Evolutionary conservation across 2,888 invertebrate species (phyloP).

Genomic region (Allolobophora icterica): DNA sequence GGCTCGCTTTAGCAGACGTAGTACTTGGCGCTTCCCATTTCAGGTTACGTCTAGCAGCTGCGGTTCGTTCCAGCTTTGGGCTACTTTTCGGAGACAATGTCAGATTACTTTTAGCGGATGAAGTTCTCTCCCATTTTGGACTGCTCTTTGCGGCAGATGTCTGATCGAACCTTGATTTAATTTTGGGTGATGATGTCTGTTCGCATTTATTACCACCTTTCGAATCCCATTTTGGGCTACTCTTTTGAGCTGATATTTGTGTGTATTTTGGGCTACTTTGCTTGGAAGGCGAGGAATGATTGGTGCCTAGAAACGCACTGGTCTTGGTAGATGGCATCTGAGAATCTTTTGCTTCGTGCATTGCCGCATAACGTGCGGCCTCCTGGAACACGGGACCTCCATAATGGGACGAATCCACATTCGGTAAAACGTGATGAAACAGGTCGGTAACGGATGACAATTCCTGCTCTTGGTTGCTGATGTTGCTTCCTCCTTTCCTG

Average conservation of each 20-base stretch:
- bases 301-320: background rate
- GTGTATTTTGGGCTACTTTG: background rate
- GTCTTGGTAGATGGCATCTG: background rate
- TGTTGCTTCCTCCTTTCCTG: background rate
- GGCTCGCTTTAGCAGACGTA: background rate
- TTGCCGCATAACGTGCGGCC: background rate
- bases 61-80: background rate
- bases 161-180: background rate
- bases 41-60: background rate
- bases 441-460: constrained; percentile 22
- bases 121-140: background rate
- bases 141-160: background rate
- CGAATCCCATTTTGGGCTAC: background rate
- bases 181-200: background rate
- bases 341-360: background rate
- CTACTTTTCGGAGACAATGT: background rate
- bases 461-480: background rate
- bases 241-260: background rate
- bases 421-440: background rate
- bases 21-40: background rate
- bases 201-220: background rate
- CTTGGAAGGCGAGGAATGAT: constrained; percentile 21
- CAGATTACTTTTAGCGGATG: background rate
- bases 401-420: background rate
- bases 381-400: background rate